Evolutionary conservation across 2,797 vertebrate genomes (phyloP), one percentile per base, ranked within the genome.

Genomic region (Hemitrygon akajei): DNA sequence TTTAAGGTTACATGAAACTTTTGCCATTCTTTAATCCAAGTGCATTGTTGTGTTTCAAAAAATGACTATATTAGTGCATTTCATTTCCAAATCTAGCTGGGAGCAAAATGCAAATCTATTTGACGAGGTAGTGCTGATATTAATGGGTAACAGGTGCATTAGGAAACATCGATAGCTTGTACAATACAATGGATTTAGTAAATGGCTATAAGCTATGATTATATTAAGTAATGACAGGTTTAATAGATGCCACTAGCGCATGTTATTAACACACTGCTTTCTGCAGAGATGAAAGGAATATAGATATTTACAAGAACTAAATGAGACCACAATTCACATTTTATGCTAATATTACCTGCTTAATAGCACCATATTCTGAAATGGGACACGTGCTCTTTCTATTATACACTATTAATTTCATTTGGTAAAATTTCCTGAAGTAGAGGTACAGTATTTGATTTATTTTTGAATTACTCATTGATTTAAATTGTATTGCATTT

Each of bases 191-290:
- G 71, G 47, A 58, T 76, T 56, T 47, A 76, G 27, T 40, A 75
- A 93, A 93, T 93, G 91, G 27, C 40, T 47, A 76, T 56, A 93
- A 76, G 91, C 73, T 93, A 93, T 93, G 71, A 76, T 93, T 93
- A 93, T 37, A 76, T 93, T 93, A 14, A 58, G 73, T 76, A 76
- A 93, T 93, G 91, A 93, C 71, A 76, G 71, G 69, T 76, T 75
- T 93, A 92, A 76, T 93, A 75, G 73, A 93, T 56, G 47, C 69
- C 66, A 93, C 12, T 73, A 76, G 69, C 16, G 69, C 91, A 93
- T 27, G 40, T 58, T 76, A 93, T 76, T 92, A 75, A 75, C 34
- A 92, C 40, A 16, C 25, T 56, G 91, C 37, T 47, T 47, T 75
- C 69, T 76, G 91, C 12, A 58, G 71, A 93, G 76, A 30, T 56